Percentiles rank a stretch among this genome's conserved stretches.
These are phyloP conservation scores for Sitta europaea DNA, from an alignment of 2,113 vertebrate genomes.

Conservation along the genomic window DNA sequence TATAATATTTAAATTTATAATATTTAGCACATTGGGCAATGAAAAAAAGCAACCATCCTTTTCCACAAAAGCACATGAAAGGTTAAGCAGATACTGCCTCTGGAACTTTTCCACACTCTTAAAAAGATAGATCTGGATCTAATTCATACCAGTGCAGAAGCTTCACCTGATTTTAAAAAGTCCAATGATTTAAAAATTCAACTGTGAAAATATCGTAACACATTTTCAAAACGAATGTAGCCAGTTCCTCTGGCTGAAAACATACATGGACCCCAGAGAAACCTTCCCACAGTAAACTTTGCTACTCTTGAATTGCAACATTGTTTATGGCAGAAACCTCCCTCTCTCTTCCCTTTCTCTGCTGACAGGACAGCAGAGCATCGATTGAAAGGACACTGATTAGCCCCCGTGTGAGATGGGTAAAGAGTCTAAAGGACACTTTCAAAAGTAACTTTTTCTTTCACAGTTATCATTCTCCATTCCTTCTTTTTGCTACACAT, in stretches of 20 bases:
- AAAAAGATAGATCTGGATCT: background rate
- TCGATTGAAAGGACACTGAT: background rate
- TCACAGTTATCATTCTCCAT: background rate
- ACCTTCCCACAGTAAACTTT: background rate
- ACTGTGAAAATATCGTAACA: background rate
- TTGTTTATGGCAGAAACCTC: background rate
- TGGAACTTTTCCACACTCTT: background rate
- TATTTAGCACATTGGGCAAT: accelerated
- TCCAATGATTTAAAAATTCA: background rate
- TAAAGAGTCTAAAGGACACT: background rate
- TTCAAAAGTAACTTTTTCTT: background rate
- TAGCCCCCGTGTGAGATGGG: background rate
- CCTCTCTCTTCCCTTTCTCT: background rate
- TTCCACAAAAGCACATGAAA: background rate
- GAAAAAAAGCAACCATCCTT: background rate
- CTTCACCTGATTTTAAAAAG: background rate
- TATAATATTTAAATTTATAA: background rate
- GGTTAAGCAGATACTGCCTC: background rate
- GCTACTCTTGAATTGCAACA: background rate
- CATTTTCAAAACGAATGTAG: background rate
- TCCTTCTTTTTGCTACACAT: background rate
- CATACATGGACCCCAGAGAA: background rate
- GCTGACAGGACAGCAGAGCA: background rate
- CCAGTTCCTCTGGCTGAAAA: background rate
- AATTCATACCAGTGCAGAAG: background rate